phyloP scores from a whole-genome alignment of 2,797 vertebrate genomes.

The Clarias platycephalus region DNA sequence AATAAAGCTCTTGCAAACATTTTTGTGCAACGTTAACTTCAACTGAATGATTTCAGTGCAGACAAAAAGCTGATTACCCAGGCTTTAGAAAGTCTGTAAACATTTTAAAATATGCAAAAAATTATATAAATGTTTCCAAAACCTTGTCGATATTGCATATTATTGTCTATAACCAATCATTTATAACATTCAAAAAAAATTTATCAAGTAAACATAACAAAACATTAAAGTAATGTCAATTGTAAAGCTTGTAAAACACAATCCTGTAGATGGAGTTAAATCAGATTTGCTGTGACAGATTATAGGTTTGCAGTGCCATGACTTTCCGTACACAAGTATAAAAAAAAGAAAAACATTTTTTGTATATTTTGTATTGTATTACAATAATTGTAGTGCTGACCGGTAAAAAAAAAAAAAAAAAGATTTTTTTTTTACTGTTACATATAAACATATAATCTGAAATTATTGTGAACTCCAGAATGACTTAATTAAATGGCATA shows the following conservation, averaged over 20 bases:
- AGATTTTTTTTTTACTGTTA: no score
- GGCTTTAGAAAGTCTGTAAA: neutral
- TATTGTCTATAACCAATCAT: constrained; percentile 21
- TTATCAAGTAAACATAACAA: constrained; percentile 2
- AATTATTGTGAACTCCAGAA: neutral
- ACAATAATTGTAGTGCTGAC: neutral
- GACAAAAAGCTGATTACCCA: neutral
- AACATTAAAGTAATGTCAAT: neutral
- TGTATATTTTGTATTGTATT: neutral
- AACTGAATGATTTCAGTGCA: neutral
- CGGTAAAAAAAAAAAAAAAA: neutral
- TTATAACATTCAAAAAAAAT: constrained; percentile 13
- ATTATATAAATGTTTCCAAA: constrained; percentile 16
- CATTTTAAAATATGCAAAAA: neutral
- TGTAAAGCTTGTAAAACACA: neutral
- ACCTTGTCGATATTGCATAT: constrained; percentile 11
- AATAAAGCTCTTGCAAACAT: neutral
- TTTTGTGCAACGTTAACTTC: neutral
- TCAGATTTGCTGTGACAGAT: neutral
- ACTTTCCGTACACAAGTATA: neutral
- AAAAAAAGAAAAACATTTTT: neutral
- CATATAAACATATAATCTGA: neutral
- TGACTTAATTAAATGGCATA: neutral
- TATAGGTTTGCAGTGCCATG: neutral
- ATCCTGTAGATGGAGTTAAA: neutral